Percentiles rank a stretch among this genome's conserved stretches.
Evolutionary conservation across 2,888 invertebrate species (phyloP).

Genomic region (Athrips mouffetella): DNA sequence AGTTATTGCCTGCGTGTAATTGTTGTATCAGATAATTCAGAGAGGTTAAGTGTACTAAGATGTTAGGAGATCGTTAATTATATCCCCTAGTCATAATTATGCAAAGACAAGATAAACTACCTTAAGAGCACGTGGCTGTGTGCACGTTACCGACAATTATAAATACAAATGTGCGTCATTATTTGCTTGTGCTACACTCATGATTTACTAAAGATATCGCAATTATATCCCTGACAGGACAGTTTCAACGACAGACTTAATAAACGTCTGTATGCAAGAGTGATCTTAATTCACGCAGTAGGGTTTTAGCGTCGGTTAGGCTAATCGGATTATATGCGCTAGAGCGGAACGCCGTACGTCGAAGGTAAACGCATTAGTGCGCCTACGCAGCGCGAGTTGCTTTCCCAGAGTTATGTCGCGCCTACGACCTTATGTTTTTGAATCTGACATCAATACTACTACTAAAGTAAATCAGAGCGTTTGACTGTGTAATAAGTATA

Average conservation of each 20-base stretch:
- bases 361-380: constrained; percentile 36
- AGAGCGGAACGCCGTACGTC: constrained; percentile 36
- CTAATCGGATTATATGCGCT: constrained; percentile 61
- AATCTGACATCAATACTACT: constrained; percentile 52
- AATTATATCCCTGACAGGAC: constrained; percentile 8
- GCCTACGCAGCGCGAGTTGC: constrained; percentile 64
- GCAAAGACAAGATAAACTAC: constrained; percentile 21
- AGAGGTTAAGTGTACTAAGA: no score
- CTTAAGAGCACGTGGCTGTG: constrained; percentile 20
- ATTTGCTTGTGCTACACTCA: neutral
- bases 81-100: constrained; percentile 20
- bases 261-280: constrained; percentile 36
- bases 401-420: constrained; percentile 58
- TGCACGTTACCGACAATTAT: constrained; percentile 17
- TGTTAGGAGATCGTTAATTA: constrained; percentile 18
- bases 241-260: constrained; percentile 24
- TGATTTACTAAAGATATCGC: neutral
- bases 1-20: no score
- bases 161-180: constrained; percentile 21
- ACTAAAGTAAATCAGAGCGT: constrained; percentile 46
- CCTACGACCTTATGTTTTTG: constrained; percentile 56
- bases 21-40: no score
- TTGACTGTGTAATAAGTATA: constrained; percentile 36
- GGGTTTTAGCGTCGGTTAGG: constrained; percentile 33
- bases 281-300: constrained; percentile 39